These are phyloP conservation scores for Drosophila kepulauana DNA, from an alignment of 1,140 invertebrate species.

Conservation along the genomic window DNA sequence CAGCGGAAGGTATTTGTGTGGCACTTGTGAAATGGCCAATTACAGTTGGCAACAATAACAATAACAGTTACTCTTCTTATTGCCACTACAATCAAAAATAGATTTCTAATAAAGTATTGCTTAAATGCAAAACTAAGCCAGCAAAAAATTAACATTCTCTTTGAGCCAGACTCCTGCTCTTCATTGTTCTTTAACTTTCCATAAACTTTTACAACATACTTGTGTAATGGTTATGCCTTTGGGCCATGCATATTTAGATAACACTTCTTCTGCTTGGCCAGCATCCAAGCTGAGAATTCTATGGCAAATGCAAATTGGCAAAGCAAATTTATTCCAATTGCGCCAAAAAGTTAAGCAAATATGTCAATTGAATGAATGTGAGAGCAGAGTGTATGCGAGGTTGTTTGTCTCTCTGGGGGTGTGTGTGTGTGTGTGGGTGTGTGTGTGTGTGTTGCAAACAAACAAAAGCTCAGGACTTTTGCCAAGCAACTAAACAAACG, in stretches of 20 bases:
- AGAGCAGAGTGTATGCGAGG: slow-evolving; percentile 20
- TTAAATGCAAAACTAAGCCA: slow-evolving; percentile 4
- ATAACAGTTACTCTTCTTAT: background rate
- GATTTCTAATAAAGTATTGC: slow-evolving; percentile 16
- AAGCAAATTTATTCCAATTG: slow-evolving; percentile 78
- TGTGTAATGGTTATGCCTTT: slow-evolving; percentile 20
- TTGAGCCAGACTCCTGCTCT: background rate
- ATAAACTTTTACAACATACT: slow-evolving; percentile 28
- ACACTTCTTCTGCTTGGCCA: slow-evolving; percentile 29
- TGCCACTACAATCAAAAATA: slow-evolving; percentile 1
- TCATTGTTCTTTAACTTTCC: slow-evolving; percentile 23
- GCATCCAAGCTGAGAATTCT: slow-evolving; percentile 19
- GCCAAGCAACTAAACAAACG: slow-evolving; percentile 62
- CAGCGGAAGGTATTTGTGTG: slow-evolving; percentile 60
- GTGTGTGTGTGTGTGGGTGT: slow-evolving; percentile 8
- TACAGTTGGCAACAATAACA: slow-evolving; percentile 31
- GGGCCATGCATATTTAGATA: slow-evolving; percentile 32
- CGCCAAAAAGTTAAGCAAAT: slow-evolving; percentile 78
- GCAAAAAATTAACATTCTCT: slow-evolving; percentile 13
- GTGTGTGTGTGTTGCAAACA: slow-evolving; percentile 47
- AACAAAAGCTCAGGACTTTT: slow-evolving; percentile 67
- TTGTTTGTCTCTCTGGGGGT: background rate
- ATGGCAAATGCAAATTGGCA: slow-evolving; percentile 73
- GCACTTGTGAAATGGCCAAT: slow-evolving; percentile 62
- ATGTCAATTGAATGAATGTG: slow-evolving; percentile 70